phyloP scores from a whole-genome alignment of 92 coral and sea anemone genomes.

The Palythoa caribaeorum region DNA sequence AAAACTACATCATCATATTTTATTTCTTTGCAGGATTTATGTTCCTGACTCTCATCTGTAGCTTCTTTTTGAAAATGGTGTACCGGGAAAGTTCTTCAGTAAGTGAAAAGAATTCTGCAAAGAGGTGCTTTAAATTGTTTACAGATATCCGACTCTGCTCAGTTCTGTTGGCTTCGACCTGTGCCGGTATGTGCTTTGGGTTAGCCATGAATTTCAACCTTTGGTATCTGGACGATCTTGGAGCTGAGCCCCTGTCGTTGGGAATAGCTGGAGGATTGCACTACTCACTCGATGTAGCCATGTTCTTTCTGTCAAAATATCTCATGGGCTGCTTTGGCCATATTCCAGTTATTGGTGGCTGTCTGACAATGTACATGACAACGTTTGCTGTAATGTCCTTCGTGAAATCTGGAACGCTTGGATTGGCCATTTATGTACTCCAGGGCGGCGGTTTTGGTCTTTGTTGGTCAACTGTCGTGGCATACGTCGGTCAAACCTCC shows the following conservation, averaged over 20 bases:
- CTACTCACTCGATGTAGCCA: slow-evolving; percentile 55
- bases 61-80: slow-evolving; percentile 43
- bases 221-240: slow-evolving; percentile 63
- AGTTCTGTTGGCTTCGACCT: slow-evolving; percentile 53
- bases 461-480: slow-evolving; percentile 40
- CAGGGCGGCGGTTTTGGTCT: slow-evolving; percentile 47
- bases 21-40: slow-evolving; percentile 60
- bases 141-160: slow-evolving; percentile 58
- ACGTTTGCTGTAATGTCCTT: slow-evolving; percentile 31
- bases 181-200: slow-evolving; percentile 62
- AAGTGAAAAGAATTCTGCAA: slow-evolving; percentile 42
- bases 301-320: slow-evolving; percentile 50
- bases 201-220: slow-evolving; percentile 55
- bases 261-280: slow-evolving; percentile 63
- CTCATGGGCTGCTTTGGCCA: slow-evolving; percentile 54
- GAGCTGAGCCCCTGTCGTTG: slow-evolving; percentile 54
- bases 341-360: slow-evolving; percentile 45
- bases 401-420: background rate
- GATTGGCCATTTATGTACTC: slow-evolving; percentile 19
- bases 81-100: slow-evolving; percentile 14
- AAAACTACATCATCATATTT: slow-evolving; percentile 50
- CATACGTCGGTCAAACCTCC: slow-evolving; percentile 18
- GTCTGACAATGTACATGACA: slow-evolving; percentile 29
- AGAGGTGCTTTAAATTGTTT: slow-evolving; percentile 49
- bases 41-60: slow-evolving; percentile 42